A percentile compares a stretch with the other conserved stretches of the same genome.
Conservation (phyloP, 2,113 vertebrate species). For the Oreochromis spilurus region DNA sequence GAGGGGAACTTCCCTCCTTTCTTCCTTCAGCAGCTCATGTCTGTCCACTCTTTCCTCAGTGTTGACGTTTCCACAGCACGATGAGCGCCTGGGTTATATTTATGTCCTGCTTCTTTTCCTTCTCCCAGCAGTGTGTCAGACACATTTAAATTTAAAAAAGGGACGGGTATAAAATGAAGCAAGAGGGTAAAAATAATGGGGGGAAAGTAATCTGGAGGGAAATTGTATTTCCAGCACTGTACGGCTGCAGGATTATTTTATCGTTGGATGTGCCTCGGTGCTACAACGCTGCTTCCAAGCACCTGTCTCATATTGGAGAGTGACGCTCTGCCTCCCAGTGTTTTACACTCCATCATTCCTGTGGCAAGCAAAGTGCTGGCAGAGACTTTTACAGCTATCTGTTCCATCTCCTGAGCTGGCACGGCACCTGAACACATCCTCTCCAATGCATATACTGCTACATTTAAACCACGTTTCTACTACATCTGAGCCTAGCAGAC, state of each 20-base stretch:
- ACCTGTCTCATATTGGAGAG: conserved; percentile 37
- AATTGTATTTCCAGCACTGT: conserved; percentile 25
- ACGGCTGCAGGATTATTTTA: conserved; percentile 19
- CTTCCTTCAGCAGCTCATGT: conserved; percentile 36
- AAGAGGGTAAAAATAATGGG: conserved; percentile 6
- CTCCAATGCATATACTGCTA: not conserved
- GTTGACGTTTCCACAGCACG: conserved; percentile 49
- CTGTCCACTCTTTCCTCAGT: conserved; percentile 16
- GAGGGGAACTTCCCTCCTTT: conserved; percentile 51
- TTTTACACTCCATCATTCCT: conserved; percentile 24
- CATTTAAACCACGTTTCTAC: not conserved
- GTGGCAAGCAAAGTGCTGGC: conserved; percentile 23
- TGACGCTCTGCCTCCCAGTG: conserved; percentile 1
- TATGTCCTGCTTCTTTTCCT: conserved; percentile 29
- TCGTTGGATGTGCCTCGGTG: not conserved
- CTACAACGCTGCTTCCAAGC: conserved; percentile 17
- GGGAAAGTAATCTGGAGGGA: conserved; percentile 18
- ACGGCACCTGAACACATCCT: not conserved
- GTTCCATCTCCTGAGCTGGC: conserved; percentile 2
- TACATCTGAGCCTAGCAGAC: not conserved
- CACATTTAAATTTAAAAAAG: conserved; percentile 15
- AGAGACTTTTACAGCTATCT: conserved; percentile 1
- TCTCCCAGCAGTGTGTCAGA: conserved; percentile 20
- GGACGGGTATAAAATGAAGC: conserved; percentile 16
- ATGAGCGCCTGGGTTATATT: conserved; percentile 32